phyloP scores from a whole-genome alignment of 2,113 vertebrate species.

The Lophochroa leadbeateri region DNA sequence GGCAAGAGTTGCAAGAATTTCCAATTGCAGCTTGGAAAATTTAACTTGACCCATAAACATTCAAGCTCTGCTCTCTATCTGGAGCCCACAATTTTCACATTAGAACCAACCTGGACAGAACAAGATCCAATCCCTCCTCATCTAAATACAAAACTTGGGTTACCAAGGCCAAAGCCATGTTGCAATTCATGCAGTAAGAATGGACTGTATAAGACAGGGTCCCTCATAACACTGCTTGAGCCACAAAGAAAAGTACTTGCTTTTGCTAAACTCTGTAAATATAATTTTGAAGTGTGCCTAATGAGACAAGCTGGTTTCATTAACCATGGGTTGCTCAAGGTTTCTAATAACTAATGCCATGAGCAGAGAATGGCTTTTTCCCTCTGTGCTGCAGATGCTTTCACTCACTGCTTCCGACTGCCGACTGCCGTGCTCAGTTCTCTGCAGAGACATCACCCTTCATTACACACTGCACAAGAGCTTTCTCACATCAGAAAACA shows the following conservation, averaged over 20 bases:
- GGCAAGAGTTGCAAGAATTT: not conserved
- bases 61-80: not conserved
- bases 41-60: not conserved
- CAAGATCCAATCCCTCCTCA: not conserved
- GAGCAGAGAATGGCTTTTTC: not conserved
- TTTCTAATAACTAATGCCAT: not conserved
- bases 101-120: not conserved
- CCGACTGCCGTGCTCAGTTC: not conserved
- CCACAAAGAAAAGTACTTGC: conserved; percentile 49
- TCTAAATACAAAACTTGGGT: not conserved
- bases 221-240: not conserved
- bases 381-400: not conserved
- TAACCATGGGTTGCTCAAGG: not conserved
- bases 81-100: not conserved
- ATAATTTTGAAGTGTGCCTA: conserved; percentile 12
- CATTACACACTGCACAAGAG: not conserved
- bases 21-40: not conserved
- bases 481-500: not conserved
- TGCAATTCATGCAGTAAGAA: not conserved
- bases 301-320: not conserved
- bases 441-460: rapidly evolving
- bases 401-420: not conserved
- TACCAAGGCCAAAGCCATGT: conserved; percentile 2
- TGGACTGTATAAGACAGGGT: not conserved
- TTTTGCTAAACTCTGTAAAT: conserved; percentile 31